Evolutionary conservation across 2,113 vertebrate genomes (phyloP).

Genomic region (Zonotrichia leucophrys): DNA sequence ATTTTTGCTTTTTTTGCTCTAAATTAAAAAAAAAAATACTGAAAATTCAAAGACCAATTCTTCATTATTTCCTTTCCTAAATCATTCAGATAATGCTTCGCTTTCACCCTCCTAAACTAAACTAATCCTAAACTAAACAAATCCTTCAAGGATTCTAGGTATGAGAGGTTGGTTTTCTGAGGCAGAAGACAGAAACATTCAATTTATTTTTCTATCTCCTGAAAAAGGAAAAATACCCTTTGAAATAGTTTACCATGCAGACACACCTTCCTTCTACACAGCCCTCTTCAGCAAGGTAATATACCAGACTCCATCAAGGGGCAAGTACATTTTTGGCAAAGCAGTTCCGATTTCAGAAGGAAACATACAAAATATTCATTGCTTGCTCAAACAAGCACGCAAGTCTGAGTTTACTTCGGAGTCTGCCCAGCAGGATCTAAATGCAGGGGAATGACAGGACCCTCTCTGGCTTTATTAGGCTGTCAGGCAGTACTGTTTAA

Average conservation of each 20-base stretch:
- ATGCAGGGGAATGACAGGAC: rapidly evolving
- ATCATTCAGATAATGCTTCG: neutral
- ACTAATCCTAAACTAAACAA: neutral
- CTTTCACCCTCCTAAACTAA: neutral
- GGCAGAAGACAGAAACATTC: neutral
- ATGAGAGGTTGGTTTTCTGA: neutral
- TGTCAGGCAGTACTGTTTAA: neutral
- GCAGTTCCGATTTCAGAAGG: neutral
- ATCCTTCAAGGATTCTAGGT: neutral
- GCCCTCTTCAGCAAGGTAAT: neutral
- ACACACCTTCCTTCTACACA: neutral
- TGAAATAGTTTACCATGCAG: neutral
- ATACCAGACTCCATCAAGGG: neutral
- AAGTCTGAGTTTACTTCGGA: neutral
- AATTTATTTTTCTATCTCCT: neutral
- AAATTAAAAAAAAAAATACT: neutral
- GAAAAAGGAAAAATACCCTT: neutral
- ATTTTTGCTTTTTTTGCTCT: neutral
- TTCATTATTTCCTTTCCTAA: neutral
- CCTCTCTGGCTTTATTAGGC: neutral
- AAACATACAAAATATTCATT: neutral
- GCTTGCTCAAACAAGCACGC: neutral
- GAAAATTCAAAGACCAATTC: neutral
- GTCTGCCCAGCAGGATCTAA: neutral
- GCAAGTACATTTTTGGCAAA: neutral